A percentile compares a stretch with the other conserved stretches of the same genome.
Evolutionary conservation across 2,797 vertebrate species (phyloP).

Genomic region (Mormyrus proboscirostris): DNA sequence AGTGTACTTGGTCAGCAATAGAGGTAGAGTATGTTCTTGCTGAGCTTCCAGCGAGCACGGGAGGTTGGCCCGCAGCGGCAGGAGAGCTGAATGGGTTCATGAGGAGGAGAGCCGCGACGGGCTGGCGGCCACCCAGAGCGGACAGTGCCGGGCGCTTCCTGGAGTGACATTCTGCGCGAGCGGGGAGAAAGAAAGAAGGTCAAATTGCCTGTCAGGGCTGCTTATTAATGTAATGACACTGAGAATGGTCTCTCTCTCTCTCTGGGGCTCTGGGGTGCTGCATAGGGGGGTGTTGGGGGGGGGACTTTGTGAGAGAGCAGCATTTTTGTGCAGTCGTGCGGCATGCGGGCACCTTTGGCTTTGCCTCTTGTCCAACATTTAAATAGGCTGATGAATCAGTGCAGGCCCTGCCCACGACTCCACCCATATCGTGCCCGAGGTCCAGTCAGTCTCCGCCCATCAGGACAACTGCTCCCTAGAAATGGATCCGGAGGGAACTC

Average conservation of each 20-base stretch:
- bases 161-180: not conserved
- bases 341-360: not conserved
- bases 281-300: conserved; percentile 23
- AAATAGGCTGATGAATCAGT: not conserved
- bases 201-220: conserved; percentile 57
- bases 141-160: not conserved
- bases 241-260: conserved; percentile 32
- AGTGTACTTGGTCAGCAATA: not conserved
- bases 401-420: not conserved
- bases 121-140: not conserved
- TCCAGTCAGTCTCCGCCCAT: not conserved
- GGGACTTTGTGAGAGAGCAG: not conserved
- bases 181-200: conserved; percentile 43
- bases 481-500: not conserved
- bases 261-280: not conserved
- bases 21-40: not conserved
- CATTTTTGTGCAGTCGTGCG: not conserved
- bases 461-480: not conserved
- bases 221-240: conserved; percentile 69
- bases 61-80: not conserved
- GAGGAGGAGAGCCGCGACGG: not conserved
- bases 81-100: not conserved
- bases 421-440: not conserved
- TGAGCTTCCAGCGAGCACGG: not conserved
- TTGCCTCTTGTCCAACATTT: not conserved